A percentile compares a stretch with the other conserved stretches of the same genome.
Conservation (phyloP, 2,113 vertebrate species). For the Falcunculus frontatus region DNA sequence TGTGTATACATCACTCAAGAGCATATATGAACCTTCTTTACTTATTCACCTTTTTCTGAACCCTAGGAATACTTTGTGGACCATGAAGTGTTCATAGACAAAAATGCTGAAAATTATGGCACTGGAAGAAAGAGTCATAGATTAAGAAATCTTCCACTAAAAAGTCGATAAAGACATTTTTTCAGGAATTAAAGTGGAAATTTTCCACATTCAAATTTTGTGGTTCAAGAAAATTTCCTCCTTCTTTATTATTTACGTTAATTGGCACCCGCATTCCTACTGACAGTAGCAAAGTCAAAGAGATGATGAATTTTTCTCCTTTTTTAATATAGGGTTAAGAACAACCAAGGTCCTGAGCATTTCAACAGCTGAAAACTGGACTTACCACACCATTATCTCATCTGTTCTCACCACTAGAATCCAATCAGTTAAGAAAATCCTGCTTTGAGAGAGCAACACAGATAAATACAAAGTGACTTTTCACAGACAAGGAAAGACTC, state of each 20-base stretch:
- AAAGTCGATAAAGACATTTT: neutral
- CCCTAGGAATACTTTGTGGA: neutral
- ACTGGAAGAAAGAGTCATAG: neutral
- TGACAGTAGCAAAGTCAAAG: neutral
- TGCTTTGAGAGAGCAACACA: neutral
- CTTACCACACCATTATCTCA: neutral
- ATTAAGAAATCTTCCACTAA: neutral
- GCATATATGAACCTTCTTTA: neutral
- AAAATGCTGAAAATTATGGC: neutral
- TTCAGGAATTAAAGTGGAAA: neutral
- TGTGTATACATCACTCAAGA: neutral
- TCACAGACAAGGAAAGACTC: neutral
- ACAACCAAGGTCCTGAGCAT: neutral
- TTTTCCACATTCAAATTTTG: neutral
- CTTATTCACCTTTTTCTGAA: neutral
- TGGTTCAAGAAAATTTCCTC: neutral
- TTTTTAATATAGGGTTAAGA: neutral
- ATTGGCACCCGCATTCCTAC: neutral
- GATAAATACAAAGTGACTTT: neutral
- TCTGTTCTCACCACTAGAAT: neutral
- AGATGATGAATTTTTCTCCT: neutral
- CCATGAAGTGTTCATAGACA: neutral
- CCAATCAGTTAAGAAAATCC: neutral
- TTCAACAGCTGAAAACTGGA: neutral
- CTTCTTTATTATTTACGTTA: neutral